Base-by-base conservation (phyloP, 1,140 invertebrate species). In the Drosophila dunni region DNA sequence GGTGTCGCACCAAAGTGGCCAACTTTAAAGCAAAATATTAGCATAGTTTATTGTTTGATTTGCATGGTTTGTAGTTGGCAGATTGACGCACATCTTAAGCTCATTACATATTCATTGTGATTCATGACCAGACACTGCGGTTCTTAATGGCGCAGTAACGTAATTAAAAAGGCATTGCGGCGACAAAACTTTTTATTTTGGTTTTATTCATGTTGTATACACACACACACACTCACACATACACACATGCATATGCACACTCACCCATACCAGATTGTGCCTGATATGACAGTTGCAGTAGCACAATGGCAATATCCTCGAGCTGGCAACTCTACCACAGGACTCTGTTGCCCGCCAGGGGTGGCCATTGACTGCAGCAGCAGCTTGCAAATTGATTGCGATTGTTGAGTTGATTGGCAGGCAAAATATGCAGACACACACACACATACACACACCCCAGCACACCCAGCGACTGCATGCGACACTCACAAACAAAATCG, bases 331-430 rank as follows among this genome's bases (percentile, higher is more conserved):
- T 40, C 62, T 36, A 53, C 54, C 54, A 53, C 34, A 48, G 51
- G 33, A 36, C 10, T 4, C 9, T 20, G 34, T 0, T 8, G 40
- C 60, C 42, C 10, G 33, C 0, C 17, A 48, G 50, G 51, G 36
- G 51, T 61, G 24, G 57, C 38, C 56, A 53, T 45, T 57, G 72
- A 57, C 58, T 61, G 54, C 60, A 62, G 68, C 67, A 78, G 71
- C 75, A 75, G 74, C 68, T 78, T 61, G 78, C 63, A 89, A 89
- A 89, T 89, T 89, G 84, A 89, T 89, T 89, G 84, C 84, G 85
- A 89, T 89, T 89, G 84, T 89, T 89, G 84, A 89, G 84, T 89
- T 89, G 84, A 89, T 89, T 89, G 84, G 84, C 84, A 90, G 80
- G 78, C 81, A 81, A 81, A 88, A 75, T 86, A 80, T 66, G 56